Percentiles rank a stretch among this genome's conserved stretches.
Conservation (phyloP, 2,888 invertebrate genomes). For the Oxycera nigricornis region DNA sequence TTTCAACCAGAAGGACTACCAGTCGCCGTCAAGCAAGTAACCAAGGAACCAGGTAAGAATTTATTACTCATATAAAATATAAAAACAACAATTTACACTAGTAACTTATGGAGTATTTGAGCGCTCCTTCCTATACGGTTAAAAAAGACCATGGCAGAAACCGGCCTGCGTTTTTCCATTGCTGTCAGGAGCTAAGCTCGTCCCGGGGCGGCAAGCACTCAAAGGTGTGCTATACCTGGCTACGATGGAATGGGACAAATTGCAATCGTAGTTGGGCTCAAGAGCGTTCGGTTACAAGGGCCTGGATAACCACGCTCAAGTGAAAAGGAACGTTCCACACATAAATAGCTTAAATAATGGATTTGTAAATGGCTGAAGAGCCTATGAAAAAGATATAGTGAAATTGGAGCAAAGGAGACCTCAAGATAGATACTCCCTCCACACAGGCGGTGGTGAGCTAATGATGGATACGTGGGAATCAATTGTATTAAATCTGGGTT, state of each 20-base stretch:
- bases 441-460: neutral
- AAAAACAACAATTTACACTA: conserved; percentile 12
- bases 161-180: too few species aligned
- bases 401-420: neutral
- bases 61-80: conserved; percentile 1
- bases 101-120: conserved; percentile 10
- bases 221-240: conserved; percentile 29
- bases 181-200: neutral
- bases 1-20: neutral
- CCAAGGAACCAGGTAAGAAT: conserved; percentile 3
- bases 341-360: conserved; percentile 33
- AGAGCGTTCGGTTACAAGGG: neutral
- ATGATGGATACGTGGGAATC: neutral
- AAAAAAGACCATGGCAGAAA: too few species aligned
- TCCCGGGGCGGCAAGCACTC: neutral
- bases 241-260: conserved; percentile 26
- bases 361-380: conserved; percentile 7
- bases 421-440: too few species aligned
- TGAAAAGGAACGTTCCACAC: conserved; percentile 17
- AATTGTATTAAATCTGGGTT: neutral
- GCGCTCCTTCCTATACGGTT: neutral
- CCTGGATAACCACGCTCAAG: conserved; percentile 11
- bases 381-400: neutral
- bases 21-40: neutral
- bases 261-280: neutral